These are phyloP conservation scores for Lanistes nyassanus DNA, from an alignment of 1,140 invertebrate species.

Conservation along the genomic window DNA sequence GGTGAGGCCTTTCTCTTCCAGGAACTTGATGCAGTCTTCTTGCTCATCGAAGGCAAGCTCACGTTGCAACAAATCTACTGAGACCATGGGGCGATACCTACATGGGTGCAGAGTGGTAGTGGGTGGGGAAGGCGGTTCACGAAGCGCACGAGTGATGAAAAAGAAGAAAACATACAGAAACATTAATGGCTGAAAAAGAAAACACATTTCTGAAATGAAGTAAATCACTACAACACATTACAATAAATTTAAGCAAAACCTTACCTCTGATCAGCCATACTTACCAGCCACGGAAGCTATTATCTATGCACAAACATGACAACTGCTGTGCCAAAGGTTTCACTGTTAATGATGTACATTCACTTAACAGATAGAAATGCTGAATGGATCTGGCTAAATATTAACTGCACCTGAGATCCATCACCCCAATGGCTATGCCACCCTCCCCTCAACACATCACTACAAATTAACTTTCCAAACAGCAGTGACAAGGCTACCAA, in stretches of 20 bases:
- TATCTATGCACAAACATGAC: no score
- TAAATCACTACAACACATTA: background rate
- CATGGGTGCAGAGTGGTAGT: conserved; percentile 25
- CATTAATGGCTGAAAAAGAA: conserved; percentile 46
- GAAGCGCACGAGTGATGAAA: conserved; percentile 45
- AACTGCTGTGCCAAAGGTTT: no score
- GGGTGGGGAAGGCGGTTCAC: background rate
- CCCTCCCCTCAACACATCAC: no score
- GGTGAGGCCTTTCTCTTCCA: conserved; percentile 81
- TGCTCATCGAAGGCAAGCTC: conserved; percentile 86
- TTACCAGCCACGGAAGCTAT: no score
- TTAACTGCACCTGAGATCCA: no score
- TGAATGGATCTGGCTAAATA: no score
- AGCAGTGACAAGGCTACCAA: background rate
- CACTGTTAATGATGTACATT: no score
- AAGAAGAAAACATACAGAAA: conserved; percentile 70
- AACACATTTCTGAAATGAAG: background rate
- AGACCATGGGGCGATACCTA: conserved; percentile 92
- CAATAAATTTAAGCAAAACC: no score
- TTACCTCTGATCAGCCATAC: no score
- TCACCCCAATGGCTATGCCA: no score
- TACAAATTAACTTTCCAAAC: no score
- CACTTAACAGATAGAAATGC: no score
- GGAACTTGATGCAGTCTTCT: conserved; percentile 87
- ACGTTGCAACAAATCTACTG: conserved; percentile 83